A percentile compares a stretch with the other conserved stretches of the same genome.
Evolutionary conservation across 2,888 invertebrate genomes (phyloP).

Genomic region (Stictocephala bisonia): DNA sequence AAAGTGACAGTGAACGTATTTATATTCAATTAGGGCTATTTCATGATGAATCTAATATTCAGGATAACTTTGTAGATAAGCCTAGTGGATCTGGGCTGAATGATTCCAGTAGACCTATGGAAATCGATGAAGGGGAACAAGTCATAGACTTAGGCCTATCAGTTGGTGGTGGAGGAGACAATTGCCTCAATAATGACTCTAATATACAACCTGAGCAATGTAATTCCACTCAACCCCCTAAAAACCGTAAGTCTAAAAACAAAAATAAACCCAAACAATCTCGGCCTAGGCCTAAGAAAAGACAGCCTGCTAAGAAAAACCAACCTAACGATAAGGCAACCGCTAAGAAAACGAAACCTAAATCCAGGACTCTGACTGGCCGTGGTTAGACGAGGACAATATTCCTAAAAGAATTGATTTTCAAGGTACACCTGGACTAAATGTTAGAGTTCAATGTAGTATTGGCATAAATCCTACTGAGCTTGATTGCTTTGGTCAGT

Average conservation of each 20-base stretch:
- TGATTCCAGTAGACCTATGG: neutral
- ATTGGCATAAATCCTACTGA: conserved; percentile 14
- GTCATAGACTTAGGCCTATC: conserved; percentile 1
- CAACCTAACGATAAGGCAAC: neutral
- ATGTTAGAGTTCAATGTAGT: conserved; percentile 18
- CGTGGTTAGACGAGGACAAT: conserved; percentile 19
- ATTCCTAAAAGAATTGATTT: conserved; percentile 1
- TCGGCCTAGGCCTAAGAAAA: conserved; percentile 16
- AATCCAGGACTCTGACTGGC: conserved; percentile 14
- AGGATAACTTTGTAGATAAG: conserved; percentile 16
- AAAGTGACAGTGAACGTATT: conserved; percentile 5
- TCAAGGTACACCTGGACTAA: conserved; percentile 22
- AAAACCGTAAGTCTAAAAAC: conserved; percentile 5
- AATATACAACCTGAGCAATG: conserved; percentile 1
- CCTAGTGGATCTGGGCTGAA: conserved; percentile 13
- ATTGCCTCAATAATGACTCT: neutral
- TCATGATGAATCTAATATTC: neutral
- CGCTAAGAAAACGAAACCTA: neutral
- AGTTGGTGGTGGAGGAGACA: conserved; percentile 25
- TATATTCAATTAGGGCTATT: neutral
- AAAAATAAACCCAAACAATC: conserved; percentile 10
- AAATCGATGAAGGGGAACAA: conserved; percentile 11
- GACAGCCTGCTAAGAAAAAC: neutral
- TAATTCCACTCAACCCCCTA: neutral
- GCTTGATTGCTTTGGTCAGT: conserved; percentile 25